These are phyloP conservation scores for Penelope pileata DNA, from an alignment of 2,113 vertebrate genomes.

Conservation along the genomic window DNA sequence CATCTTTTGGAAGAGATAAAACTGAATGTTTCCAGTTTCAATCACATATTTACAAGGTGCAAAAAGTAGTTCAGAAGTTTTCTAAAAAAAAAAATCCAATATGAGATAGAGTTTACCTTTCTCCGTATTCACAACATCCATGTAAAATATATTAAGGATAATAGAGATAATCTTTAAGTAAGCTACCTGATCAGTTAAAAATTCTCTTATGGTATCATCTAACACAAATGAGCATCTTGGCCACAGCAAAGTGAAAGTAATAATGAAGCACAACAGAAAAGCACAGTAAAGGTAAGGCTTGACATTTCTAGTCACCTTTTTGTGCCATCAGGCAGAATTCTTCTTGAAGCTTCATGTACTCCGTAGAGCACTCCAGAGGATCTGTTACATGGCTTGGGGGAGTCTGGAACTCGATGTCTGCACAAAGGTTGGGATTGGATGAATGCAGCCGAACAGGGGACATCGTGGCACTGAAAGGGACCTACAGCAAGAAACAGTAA, in stretches of 20 bases:
- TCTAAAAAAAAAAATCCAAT: background rate
- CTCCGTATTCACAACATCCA: background rate
- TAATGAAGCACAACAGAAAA: background rate
- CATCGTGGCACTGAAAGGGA: constrained; percentile 93
- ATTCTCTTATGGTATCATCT: background rate
- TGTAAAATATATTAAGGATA: background rate
- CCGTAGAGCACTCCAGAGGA: constrained; percentile 85
- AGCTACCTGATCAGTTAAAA: background rate
- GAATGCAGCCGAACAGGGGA: constrained; percentile 93
- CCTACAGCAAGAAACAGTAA: constrained; percentile 75
- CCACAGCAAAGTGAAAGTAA: background rate
- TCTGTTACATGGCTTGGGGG: constrained; percentile 86
- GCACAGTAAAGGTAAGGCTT: background rate
- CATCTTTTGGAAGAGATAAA: background rate
- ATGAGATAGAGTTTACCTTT: background rate
- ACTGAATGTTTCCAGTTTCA: background rate
- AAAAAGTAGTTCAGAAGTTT: background rate
- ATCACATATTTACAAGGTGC: background rate
- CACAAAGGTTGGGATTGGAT: constrained; percentile 97
- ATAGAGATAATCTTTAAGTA: background rate
- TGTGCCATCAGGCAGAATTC: constrained; percentile 97
- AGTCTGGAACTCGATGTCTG: constrained; percentile 92
- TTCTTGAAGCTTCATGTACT: constrained; percentile 97
- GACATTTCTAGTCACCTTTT: constrained; percentile 83
- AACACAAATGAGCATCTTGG: background rate